Evolutionary conservation across 2,113 vertebrate species (phyloP), one percentile per base, ranked within the genome.

Genomic region (Alligator sinensis): DNA sequence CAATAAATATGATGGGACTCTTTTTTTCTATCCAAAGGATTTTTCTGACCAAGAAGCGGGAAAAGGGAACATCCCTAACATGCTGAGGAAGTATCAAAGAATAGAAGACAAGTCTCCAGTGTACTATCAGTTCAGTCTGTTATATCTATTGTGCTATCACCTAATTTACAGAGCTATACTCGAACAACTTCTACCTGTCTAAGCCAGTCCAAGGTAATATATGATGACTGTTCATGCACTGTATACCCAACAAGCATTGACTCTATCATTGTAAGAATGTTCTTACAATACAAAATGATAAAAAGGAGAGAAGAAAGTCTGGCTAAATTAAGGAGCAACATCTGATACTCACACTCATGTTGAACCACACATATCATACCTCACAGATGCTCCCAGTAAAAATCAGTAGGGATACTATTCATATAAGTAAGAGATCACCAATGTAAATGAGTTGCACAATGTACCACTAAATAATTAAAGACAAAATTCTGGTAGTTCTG

Each of bases 261-360:
- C 68, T 38, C 30, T 38, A 72, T 38, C 24, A 72, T 38, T 72
- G 19, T 21, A 72, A 22, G 30, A 21, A 38, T 24, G 34, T 64
- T 84, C 18, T 24, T 18, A 3, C 4, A 19, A 61, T 28, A 22
- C 1, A 75, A 81, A 86, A 70, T 6, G 0, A 79, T 30, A 60
- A 78, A 82, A 87, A 27, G 27, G 61, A 88, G 27, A 66, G 15
- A 82, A 94, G 28, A 88, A 90, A 61, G 59, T 6, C 3, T 1
- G 77, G 3, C 24, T 57, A 47, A 60, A 21, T 61, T 61, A 70
- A 66, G 14, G 61, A 80, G 4, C 58, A 25, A 3, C 14, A 75
- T 88, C 24, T 86, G 55, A 60, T 15, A 60, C 1, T 77, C 4
- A 27, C 70, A 63, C 18, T 47, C 1, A 4, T 19, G 80, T 27